Evolutionary conservation across 2,797 vertebrate species (phyloP).

Genomic region (Rhyacichthys aspro): DNA sequence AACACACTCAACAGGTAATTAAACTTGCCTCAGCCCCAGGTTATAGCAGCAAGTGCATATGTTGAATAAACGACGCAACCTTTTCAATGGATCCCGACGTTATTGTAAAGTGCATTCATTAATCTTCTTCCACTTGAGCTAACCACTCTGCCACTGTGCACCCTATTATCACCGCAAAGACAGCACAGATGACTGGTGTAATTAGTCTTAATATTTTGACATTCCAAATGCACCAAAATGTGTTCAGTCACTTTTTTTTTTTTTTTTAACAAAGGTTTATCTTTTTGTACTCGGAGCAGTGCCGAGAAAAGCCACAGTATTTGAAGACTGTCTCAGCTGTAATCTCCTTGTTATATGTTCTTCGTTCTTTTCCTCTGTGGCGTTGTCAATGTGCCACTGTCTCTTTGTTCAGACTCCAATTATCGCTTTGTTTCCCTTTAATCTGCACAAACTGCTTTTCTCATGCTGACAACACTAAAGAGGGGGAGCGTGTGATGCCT

Average conservation of each 20-base stretch:
- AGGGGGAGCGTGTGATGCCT: slow-evolving; percentile 22
- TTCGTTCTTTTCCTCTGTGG: slow-evolving; percentile 15
- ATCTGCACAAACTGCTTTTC: slow-evolving; percentile 36
- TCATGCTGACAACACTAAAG: slow-evolving; percentile 24
- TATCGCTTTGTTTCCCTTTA: slow-evolving; percentile 41
- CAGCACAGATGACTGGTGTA: too few species aligned
- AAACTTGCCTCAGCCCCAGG: slow-evolving; percentile 37
- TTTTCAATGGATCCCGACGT: not conserved
- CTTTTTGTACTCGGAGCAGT: too few species aligned
- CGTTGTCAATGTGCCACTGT: slow-evolving; percentile 11
- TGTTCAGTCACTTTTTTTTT: too few species aligned
- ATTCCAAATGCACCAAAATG: not conserved
- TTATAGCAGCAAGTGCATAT: slow-evolving; percentile 10
- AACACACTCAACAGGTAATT: slow-evolving; percentile 63
- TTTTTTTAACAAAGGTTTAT: not conserved
- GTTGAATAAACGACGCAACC: slow-evolving; percentile 4
- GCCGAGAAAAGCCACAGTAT: not conserved
- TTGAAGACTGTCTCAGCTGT: not conserved
- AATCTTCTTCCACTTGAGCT: too few species aligned
- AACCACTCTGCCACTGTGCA: too few species aligned
- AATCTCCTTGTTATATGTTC: slow-evolving; percentile 5
- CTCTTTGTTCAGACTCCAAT: slow-evolving; percentile 41
- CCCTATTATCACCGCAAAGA: too few species aligned
- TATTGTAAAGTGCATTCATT: too few species aligned
- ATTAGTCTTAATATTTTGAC: not conserved